These are phyloP conservation scores for Sylvilagus floridanus DNA, from an alignment of 2,797 vertebrate species.

Conservation along the genomic window DNA sequence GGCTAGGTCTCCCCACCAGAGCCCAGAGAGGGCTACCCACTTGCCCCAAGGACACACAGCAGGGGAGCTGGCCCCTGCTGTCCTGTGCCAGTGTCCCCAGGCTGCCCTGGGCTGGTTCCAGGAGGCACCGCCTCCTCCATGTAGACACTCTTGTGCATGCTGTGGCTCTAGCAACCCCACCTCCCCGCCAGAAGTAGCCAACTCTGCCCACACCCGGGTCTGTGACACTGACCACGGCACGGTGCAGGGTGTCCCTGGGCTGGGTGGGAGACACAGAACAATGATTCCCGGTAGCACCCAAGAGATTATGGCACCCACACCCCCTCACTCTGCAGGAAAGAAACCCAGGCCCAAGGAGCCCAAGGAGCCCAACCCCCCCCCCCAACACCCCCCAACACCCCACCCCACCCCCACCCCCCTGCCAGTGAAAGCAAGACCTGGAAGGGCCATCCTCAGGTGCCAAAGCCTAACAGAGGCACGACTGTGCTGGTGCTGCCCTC, in stretches of 20 bases:
- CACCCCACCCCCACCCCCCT: rapidly evolving
- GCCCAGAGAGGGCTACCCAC: neutral
- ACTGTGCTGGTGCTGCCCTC: constrained; percentile 54
- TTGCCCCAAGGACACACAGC: neutral
- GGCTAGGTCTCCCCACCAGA: neutral
- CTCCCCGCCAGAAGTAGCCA: constrained; percentile 90
- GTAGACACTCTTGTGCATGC: constrained; percentile 88
- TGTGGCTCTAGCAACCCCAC: constrained; percentile 91
- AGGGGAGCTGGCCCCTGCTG: neutral
- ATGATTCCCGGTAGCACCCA: neutral
- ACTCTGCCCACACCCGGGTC: constrained; percentile 88
- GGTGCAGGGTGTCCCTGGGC: neutral
- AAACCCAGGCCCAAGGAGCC: constrained; percentile 6
- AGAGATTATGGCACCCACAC: neutral
- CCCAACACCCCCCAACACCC: too few species aligned
- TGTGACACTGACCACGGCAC: too few species aligned
- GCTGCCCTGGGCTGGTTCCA: neutral
- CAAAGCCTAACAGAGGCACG: neutral
- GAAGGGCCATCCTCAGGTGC: neutral
- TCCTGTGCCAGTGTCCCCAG: neutral
- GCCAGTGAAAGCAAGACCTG: neutral
- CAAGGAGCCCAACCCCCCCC: too few species aligned
- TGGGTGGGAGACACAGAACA: neutral
- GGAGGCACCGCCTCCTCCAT: constrained; percentile 77
- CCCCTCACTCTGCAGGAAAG: constrained; percentile 15